phyloP scores from a whole-genome alignment of 2,113 vertebrate species.

The Nymphicus hollandicus region DNA sequence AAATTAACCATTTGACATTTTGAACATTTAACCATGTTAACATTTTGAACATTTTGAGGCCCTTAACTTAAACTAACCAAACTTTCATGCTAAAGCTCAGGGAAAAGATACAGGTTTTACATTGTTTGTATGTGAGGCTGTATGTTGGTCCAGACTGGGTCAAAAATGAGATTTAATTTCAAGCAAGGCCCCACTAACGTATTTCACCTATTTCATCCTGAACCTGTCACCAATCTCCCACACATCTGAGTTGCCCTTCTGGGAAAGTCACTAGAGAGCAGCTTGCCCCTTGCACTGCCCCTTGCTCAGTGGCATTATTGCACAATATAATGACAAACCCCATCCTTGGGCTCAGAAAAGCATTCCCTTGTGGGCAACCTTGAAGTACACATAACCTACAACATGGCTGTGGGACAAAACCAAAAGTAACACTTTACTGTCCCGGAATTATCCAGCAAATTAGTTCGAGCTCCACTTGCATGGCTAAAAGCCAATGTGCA shows the following conservation, averaged over 20 bases:
- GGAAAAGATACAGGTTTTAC: not conserved
- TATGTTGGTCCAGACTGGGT: not conserved
- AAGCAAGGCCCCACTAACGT: not conserved
- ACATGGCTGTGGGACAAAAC: not conserved
- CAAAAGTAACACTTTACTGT: not conserved
- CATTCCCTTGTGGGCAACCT: fast-evolving
- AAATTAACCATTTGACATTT: not conserved
- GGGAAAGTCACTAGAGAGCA: not conserved
- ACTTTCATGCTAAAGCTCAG: not conserved
- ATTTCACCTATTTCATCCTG: not conserved
- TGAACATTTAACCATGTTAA: not conserved
- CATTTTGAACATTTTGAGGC: not conserved
- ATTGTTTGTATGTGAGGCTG: not conserved
- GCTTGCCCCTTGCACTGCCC: not conserved
- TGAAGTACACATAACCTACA: not conserved
- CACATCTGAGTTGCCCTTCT: not conserved
- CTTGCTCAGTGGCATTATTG: fast-evolving
- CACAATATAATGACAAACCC: not conserved
- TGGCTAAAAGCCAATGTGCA: not conserved
- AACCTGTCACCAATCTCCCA: not conserved
- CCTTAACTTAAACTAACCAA: not conserved
- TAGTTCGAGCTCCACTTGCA: not conserved
- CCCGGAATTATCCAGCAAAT: not conserved
- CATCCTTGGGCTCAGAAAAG: not conserved
- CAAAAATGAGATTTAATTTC: not conserved